Evolutionary conservation across 1,140 invertebrate species (phyloP).

Genomic region (Diabrotica undecimpunctata): DNA sequence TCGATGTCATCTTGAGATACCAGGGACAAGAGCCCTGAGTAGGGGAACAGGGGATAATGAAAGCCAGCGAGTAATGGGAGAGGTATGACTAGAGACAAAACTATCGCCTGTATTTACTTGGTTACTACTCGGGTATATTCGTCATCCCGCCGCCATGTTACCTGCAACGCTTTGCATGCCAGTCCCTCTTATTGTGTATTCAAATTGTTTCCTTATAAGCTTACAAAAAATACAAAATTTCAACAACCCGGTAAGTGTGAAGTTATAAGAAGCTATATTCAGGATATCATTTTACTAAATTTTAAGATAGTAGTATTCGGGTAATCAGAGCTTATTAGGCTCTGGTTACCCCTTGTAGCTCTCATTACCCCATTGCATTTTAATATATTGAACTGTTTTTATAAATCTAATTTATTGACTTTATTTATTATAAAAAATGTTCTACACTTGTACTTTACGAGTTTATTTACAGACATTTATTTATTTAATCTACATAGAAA

Average conservation of each 20-base stretch:
- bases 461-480: no score
- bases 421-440: no score
- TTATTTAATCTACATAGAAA: no score
- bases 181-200: neutral
- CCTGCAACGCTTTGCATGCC: neutral
- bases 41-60: neutral
- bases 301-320: neutral
- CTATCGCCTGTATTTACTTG: neutral
- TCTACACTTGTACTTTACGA: no score
- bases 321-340: neutral
- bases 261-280: neutral
- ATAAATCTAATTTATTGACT: no score
- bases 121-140: neutral
- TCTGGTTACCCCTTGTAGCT: neutral
- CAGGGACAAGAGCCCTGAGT: neutral
- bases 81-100: neutral
- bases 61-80: neutral
- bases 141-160: neutral
- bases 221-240: neutral
- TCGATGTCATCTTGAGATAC: no score
- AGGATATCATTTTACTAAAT: conserved; percentile 9
- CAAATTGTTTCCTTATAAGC: neutral
- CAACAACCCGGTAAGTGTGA: neutral
- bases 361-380: neutral
- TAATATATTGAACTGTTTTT: no score